phyloP scores from a whole-genome alignment of 2,113 vertebrate genomes.

The Apteryx mantelli region DNA sequence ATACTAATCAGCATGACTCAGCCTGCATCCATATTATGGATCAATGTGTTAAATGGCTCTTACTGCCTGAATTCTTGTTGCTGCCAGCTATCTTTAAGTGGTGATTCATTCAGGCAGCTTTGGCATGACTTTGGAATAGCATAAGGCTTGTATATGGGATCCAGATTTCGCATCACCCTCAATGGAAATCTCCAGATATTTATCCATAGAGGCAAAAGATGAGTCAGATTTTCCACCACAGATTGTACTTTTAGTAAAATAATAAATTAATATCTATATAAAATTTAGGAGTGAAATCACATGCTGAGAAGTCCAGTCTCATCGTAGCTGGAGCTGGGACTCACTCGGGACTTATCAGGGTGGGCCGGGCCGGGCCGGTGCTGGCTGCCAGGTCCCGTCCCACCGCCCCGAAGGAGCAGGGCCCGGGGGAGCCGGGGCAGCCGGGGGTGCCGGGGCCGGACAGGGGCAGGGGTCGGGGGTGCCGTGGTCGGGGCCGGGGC shows the following conservation, averaged over 20 bases:
- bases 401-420: too few species aligned
- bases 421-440: neutral
- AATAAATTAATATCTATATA: neutral
- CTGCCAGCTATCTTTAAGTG: constrained; percentile 8
- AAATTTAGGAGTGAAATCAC: neutral
- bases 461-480: too few species aligned
- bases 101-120: constrained; percentile 37
- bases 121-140: neutral
- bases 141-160: neutral
- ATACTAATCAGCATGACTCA: constrained; percentile 18
- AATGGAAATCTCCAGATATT: neutral
- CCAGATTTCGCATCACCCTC: neutral
- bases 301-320: neutral
- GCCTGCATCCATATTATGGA: neutral
- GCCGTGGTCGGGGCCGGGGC: too few species aligned
- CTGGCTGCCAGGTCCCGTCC: neutral
- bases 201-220: neutral
- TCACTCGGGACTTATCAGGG: neutral
- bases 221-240: neutral
- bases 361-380: too few species aligned
- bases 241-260: neutral
- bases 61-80: constrained; percentile 2
- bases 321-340: neutral
- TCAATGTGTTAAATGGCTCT: constrained; percentile 46
- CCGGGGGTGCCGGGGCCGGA: too few species aligned